A percentile compares a stretch with the other conserved stretches of the same genome.
Evolutionary conservation across 2,888 invertebrate genomes (phyloP).

Genomic region (Diadegma fenestrale): DNA sequence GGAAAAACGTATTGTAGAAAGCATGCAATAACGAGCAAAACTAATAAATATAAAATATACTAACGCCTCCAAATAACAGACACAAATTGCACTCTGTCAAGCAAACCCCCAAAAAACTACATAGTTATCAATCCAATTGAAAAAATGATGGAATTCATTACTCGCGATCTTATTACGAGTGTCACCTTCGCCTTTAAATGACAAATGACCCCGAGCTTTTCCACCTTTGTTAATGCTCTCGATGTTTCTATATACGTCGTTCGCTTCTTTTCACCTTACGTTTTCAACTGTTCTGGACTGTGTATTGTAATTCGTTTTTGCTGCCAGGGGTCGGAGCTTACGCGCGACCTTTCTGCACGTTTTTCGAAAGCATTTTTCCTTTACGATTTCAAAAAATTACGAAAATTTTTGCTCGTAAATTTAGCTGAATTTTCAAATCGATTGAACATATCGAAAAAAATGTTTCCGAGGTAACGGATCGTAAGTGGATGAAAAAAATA

Average conservation of each 20-base stretch:
- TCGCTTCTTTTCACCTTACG: too few relatives aligned
- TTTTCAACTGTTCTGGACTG: too few relatives aligned
- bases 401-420: background rate
- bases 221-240: too few relatives aligned
- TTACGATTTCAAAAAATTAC: background rate
- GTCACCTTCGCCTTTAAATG: too few relatives aligned
- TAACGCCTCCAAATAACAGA: too few relatives aligned
- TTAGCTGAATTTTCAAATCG: background rate
- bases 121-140: too few relatives aligned
- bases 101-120: too few relatives aligned
- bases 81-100: too few relatives aligned
- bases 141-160: too few relatives aligned
- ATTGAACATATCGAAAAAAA: background rate
- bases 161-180: too few relatives aligned
- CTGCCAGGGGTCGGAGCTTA: background rate
- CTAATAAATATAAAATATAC: conserved; percentile 35
- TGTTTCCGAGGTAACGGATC: background rate
- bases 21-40: conserved; percentile 32
- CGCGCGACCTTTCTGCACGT: background rate
- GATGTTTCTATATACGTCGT: too few relatives aligned
- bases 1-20: background rate
- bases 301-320: background rate
- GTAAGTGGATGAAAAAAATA: background rate
- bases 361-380: background rate
- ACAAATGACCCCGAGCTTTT: too few relatives aligned